Evolutionary conservation across 2,797 vertebrate genomes (phyloP).

Genomic region (Babyrousa celebensis): DNA sequence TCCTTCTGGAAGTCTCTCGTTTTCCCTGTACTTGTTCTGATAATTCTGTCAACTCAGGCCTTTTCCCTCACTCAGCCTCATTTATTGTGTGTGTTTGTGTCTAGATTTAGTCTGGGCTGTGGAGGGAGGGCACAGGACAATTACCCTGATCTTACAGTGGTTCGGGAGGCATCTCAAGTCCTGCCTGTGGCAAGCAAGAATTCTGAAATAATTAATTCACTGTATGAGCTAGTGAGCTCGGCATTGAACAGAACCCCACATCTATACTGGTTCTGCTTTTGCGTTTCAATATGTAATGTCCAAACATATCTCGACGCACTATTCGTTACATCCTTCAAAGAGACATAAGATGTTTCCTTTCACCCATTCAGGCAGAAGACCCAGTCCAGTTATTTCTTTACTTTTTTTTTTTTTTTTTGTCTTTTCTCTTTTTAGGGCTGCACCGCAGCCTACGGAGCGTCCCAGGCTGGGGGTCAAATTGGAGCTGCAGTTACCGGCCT

Average conservation of each 20-base stretch:
- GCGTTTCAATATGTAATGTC: slow-evolving; percentile 6
- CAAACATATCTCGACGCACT: not conserved
- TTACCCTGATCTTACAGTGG: not conserved
- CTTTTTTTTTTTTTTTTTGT: too few species aligned
- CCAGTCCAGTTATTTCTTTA: not conserved
- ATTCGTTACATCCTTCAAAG: slow-evolving; percentile 39
- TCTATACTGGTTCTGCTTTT: not conserved
- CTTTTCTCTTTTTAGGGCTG: too few species aligned
- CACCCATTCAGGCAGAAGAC: not conserved
- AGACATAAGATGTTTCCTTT: not conserved
- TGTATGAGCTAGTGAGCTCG: not conserved
- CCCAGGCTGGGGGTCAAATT: too few species aligned
- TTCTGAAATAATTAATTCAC: slow-evolving; percentile 22
- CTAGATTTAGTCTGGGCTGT: not conserved
- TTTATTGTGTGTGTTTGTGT: not conserved
- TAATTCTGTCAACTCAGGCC: not conserved
- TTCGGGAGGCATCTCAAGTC: not conserved
- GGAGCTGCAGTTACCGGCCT: too few species aligned
- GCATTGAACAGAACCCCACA: not conserved
- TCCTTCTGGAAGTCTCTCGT: slow-evolving; percentile 31
- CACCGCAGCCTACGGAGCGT: too few species aligned
- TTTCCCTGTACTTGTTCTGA: slow-evolving; percentile 18
- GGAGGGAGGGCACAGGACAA: not conserved
- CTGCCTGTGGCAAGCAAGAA: not conserved
- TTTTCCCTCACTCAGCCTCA: not conserved